Conservation (phyloP, 2,888 invertebrate species). For the Eristalinus aeneus region DNA sequence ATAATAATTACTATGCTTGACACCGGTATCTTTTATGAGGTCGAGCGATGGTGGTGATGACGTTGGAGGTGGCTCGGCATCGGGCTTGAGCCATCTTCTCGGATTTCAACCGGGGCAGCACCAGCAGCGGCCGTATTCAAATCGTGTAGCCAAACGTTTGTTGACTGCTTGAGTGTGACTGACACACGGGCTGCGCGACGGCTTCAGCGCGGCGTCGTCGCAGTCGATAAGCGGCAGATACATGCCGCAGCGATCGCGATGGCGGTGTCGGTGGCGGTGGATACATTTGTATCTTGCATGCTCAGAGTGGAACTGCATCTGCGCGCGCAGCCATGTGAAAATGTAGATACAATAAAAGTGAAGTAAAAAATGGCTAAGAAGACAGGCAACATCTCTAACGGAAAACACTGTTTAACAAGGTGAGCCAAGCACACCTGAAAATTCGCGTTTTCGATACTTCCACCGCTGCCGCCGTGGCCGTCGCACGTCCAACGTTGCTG, state of each 20-base stretch:
- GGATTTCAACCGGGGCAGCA: constrained; percentile 58
- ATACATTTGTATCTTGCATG: constrained; percentile 49
- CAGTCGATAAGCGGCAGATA: background rate
- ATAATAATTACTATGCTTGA: constrained; percentile 71
- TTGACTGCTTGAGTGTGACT: constrained; percentile 48
- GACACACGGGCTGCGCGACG: constrained; percentile 33
- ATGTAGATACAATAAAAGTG: constrained; percentile 59
- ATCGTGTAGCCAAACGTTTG: constrained; percentile 64
- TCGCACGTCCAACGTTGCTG: background rate
- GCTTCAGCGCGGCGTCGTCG: background rate
- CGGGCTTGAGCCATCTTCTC: constrained; percentile 42
- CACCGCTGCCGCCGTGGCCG: background rate
- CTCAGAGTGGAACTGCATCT: constrained; percentile 38
- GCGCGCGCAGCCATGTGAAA: constrained; percentile 60
- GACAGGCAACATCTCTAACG: constrained; percentile 68
- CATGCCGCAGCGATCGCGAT: background rate
- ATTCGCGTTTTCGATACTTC: constrained; percentile 61
- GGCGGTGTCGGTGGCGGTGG: constrained; percentile 1
- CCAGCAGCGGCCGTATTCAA: constrained; percentile 59
- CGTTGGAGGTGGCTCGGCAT: constrained; percentile 51
- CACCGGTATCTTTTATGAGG: constrained; percentile 70
- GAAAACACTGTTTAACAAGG: constrained; percentile 72
- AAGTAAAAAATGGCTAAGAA: constrained; percentile 61
- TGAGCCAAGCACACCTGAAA: constrained; percentile 71
- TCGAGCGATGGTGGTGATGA: constrained; percentile 49